phyloP scores from a whole-genome alignment of 2,797 vertebrate species.

The Gymnoscopelus braueri region DNA sequence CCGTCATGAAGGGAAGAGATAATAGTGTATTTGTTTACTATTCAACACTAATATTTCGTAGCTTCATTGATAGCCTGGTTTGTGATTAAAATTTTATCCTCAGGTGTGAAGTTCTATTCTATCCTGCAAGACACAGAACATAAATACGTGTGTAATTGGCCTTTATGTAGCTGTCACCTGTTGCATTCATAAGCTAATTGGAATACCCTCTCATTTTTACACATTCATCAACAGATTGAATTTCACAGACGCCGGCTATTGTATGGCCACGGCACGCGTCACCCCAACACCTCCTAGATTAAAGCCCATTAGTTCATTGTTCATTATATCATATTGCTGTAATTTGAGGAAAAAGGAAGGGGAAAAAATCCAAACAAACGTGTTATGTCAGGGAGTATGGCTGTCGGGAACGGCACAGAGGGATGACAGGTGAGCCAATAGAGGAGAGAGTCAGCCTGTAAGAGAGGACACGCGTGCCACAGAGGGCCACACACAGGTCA shows the following conservation, averaged over 20 bases:
- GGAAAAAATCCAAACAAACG: slow-evolving; percentile 49
- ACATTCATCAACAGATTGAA: slow-evolving; percentile 63
- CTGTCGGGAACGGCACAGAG: slow-evolving; percentile 14
- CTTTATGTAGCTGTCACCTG: slow-evolving; percentile 76
- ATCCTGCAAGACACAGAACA: slow-evolving; percentile 49
- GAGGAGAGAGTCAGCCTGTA: slow-evolving; percentile 27
- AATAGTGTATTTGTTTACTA: not conserved
- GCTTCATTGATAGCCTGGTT: slow-evolving; percentile 25
- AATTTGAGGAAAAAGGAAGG: slow-evolving; percentile 76
- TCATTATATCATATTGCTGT: slow-evolving; percentile 78
- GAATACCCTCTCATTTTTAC: slow-evolving; percentile 71
- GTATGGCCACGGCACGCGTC: slow-evolving; percentile 64
- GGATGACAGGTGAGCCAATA: slow-evolving; percentile 17
- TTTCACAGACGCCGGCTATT: slow-evolving; percentile 67
- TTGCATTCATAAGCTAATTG: slow-evolving; percentile 79
- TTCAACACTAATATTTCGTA: not conserved
- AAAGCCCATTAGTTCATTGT: slow-evolving; percentile 50
- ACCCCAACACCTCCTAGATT: slow-evolving; percentile 50
- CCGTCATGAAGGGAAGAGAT: not conserved
- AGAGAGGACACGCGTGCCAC: slow-evolving; percentile 41
- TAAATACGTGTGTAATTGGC: slow-evolving; percentile 74
- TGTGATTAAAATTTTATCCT: slow-evolving; percentile 60
- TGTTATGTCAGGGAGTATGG: slow-evolving; percentile 49
- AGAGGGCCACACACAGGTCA: slow-evolving; percentile 70
- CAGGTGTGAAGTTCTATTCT: slow-evolving; percentile 46